These are phyloP conservation scores for Meiosimyza decipiens DNA, from an alignment of 2,888 invertebrate genomes.

Conservation along the genomic window DNA sequence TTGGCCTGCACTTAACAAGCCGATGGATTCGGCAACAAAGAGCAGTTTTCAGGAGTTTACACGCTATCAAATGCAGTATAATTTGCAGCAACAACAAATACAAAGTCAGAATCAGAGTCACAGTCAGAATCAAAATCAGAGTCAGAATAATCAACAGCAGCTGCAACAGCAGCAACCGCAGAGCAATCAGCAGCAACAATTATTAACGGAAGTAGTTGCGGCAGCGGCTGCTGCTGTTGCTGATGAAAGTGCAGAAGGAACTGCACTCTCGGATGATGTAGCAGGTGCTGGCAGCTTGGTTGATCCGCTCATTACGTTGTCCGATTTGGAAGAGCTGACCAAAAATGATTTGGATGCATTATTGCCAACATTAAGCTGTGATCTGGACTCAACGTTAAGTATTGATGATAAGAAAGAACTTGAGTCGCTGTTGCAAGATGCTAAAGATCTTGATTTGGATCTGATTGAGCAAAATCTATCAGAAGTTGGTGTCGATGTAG, in stretches of 20 bases:
- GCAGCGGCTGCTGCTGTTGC: slow-evolving; percentile 27
- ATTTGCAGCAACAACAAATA: slow-evolving; percentile 69
- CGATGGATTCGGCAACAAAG: slow-evolving; percentile 74
- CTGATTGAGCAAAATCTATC: slow-evolving; percentile 68
- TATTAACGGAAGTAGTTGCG: slow-evolving; percentile 20
- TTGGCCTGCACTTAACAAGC: slow-evolving; percentile 67
- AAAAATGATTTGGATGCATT: slow-evolving; percentile 74
- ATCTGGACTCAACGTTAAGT: slow-evolving; percentile 68
- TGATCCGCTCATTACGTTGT: slow-evolving; percentile 58
- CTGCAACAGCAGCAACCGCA: slow-evolving; percentile 44
- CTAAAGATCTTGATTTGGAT: slow-evolving; percentile 66
- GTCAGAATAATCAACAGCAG: slow-evolving; percentile 2
- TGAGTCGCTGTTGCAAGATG: slow-evolving; percentile 64
- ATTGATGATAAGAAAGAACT: slow-evolving; percentile 65
- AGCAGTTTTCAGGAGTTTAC: slow-evolving; percentile 75
- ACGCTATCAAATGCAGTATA: slow-evolving; percentile 74
- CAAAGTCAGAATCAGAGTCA: slow-evolving; percentile 49
- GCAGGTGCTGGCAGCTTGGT: slow-evolving; percentile 44
- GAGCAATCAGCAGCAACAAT: slow-evolving; percentile 29
- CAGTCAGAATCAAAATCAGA: slow-evolving; percentile 44
- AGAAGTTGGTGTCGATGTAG: slow-evolving; percentile 59
- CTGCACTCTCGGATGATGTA: slow-evolving; percentile 14
- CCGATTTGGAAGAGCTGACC: slow-evolving; percentile 63
- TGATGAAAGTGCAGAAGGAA: not conserved
- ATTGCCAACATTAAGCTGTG: slow-evolving; percentile 71